Base-by-base conservation (phyloP, 2,797 vertebrate genomes). In the Enteromius anoplus region DNA sequence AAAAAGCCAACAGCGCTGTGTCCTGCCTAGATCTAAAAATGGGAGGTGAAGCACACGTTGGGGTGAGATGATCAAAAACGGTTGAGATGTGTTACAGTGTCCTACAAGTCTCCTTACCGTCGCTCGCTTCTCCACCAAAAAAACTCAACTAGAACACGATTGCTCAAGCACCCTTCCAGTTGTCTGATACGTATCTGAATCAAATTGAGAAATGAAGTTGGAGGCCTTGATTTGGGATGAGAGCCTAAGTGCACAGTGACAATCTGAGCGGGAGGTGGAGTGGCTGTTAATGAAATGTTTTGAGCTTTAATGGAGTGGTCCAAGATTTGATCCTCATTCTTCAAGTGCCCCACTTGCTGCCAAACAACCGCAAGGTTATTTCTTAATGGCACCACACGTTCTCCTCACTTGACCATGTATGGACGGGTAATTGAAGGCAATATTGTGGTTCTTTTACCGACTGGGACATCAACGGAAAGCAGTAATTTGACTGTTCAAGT, bases 1-100 rank as follows among this genome's bases (percentile, higher is more conserved):
- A 90, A 91, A 90, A 88, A 88, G 86, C 90, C 89, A 92, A 88
- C 79, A 85, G 81, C 70, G 69, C 70, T 75, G 80, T 86, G 78
- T 87, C 89, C 87, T 86, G 75, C 83, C 58, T 85, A 42, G 79
- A 89, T 85, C 86, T 89, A 91, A 91, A 90, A 86, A 84, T 70
- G 78, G 80, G 12, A 84, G 84, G 78, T 76, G 70, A 83, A 80
- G 77, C 80, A 82, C 78, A 42, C 32, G 12, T 45, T 19, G 14
- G 23, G 81, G 70, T 68, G 75, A 79, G 72, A 80, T 72, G 72
- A 82, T 76, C 71, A 75, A 75, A 37, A 58, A 34, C 3, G n/a
- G 60, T 10, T 58, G 72, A 73, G 70, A 69, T 58, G 14, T 21
- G 19, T 69, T 45, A 14, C 71, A 19, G 26, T 70, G 51, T 77